Evolutionary conservation across 2,888 invertebrate species (phyloP), one percentile per base, ranked within the genome.

Genomic region (Lathronympha strigana): DNA sequence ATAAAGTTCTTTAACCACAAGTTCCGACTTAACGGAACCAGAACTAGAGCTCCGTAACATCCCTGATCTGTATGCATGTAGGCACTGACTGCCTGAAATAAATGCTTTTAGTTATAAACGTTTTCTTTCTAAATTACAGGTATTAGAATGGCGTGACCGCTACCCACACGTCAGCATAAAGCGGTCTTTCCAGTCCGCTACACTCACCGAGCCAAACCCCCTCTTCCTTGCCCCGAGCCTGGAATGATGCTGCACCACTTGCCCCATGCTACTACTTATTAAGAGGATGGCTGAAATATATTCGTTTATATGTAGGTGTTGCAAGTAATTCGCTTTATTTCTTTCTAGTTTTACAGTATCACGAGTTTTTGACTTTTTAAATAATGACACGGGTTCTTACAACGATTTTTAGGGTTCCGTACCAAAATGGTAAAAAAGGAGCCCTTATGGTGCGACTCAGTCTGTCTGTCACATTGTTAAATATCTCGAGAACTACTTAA

Each of bases 151-250:
- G 95, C 90, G 93, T 2, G 81, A 87, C 60, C 86, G 92, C 61
- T 96, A 94, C 72, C 95, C 95, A 0, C 88, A 93, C 67, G 94
- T 95, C 15, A 93, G 93, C 73, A 94, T 96, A 69, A 95, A 95
- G 79, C 85, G 93, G 53, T 94, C 93, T n/a, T 94, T 93, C 76
- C 94, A 94, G 75, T 88, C 92, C 0, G 89, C 91, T 1, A 88
- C 88, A 47, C 60, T 87, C 23, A 85, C 77, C 58, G 78, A 81
- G 0, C 89, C 90, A 0, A 87, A 86, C 63, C 75, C 82, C 0
- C 69, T 88, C 6, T 91, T 91, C 69, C 75, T 89, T 13, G 84
- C 83, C 0, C 90, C 90, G 0, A 86, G 83, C 40, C 77, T 88
- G 51, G 90, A 88, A 67, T 90, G 76, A 79, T 36, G 45, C 11